These are phyloP conservation scores for Cepphus grylle DNA, from an alignment of 2,113 vertebrate species.

Conservation along the genomic window DNA sequence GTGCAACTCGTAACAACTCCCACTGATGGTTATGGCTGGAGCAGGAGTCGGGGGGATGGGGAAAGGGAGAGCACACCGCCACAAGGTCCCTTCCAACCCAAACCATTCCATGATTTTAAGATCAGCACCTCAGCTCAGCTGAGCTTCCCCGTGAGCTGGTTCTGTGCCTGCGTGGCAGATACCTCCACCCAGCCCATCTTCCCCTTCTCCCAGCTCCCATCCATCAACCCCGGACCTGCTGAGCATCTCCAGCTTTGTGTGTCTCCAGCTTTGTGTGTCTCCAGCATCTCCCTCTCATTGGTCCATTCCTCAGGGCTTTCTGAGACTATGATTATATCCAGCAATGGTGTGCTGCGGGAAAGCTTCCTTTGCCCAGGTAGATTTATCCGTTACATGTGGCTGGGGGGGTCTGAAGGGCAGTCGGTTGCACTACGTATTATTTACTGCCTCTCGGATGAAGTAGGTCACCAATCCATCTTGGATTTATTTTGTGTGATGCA, in stretches of 20 bases:
- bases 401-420: background rate
- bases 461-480: background rate
- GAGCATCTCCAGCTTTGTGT: background rate
- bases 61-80: too few relatives aligned
- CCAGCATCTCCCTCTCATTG: fast-evolving
- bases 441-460: background rate
- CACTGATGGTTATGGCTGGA: too few relatives aligned
- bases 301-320: fast-evolving
- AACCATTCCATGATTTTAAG: too few relatives aligned
- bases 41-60: too few relatives aligned
- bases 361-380: background rate
- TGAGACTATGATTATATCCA: background rate
- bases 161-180: background rate
- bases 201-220: fast-evolving
- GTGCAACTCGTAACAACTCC: too few relatives aligned
- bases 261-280: background rate
- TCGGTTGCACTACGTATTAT: fast-evolving
- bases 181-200: background rate
- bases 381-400: background rate
- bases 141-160: background rate
- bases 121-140: background rate
- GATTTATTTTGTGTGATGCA: background rate
- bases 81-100: too few relatives aligned
- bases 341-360: background rate
- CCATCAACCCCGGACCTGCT: fast-evolving